These are phyloP conservation scores for Myrmophylax atrothorax DNA, from an alignment of 2,113 vertebrate species.

Conservation along the genomic window DNA sequence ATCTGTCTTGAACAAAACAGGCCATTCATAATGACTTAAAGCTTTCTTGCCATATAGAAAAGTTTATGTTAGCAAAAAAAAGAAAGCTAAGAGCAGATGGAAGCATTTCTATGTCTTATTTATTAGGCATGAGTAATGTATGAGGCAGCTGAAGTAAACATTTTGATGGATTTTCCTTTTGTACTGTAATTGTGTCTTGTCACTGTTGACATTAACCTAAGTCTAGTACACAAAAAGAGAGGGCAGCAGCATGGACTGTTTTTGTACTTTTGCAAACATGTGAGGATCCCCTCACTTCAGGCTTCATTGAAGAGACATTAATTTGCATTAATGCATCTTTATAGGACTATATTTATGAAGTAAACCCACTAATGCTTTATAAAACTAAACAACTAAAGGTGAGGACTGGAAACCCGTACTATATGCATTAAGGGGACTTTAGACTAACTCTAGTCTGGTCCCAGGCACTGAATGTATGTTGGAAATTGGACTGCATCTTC, in stretches of 20 bases:
- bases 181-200: neutral
- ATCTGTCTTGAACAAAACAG: neutral
- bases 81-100: neutral
- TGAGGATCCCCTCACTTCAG: neutral
- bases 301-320: neutral
- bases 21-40: neutral
- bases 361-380: neutral
- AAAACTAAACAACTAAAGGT: neutral
- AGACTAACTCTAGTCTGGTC: neutral
- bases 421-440: too few species aligned
- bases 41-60: neutral
- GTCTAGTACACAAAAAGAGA: neutral
- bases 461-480: neutral
- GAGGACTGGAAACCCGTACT: neutral
- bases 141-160: neutral
- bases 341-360: neutral
- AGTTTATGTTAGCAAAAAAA: neutral
- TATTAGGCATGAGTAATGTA: neutral
- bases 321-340: neutral
- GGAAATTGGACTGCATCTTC: neutral
- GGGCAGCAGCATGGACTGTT: neutral
- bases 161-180: neutral
- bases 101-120: neutral
- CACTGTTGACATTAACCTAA: neutral
- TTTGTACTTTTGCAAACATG: neutral